Conservation (phyloP, 2,113 vertebrate genomes). For the rabbit (Oryctolagus cuniculus) region mOryCun1.1 NC_091445.1:15206501-15207000, state of each 20-base stretch:
- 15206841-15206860: neutral
- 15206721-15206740: neutral
- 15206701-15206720: neutral
- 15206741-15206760: neutral
- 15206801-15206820: neutral
- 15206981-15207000: neutral
- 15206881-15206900: neutral
- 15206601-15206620: neutral
- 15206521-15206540: neutral
- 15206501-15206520: neutral
- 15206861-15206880: neutral
- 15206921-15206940: constrained; percentile 47
- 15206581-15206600: neutral
- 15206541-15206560: neutral
- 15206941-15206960: neutral
- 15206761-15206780: neutral
- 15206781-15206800: constrained; percentile 32
- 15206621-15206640: constrained; percentile 28
- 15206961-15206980: neutral
- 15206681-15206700: neutral
- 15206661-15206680: neutral
- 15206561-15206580: neutral
- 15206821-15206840: neutral
- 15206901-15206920: neutral
- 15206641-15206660: neutral